phyloP scores from a whole-genome alignment of 2,797 vertebrate species.

The Ctenochaetus hawaiiensis region DNA sequence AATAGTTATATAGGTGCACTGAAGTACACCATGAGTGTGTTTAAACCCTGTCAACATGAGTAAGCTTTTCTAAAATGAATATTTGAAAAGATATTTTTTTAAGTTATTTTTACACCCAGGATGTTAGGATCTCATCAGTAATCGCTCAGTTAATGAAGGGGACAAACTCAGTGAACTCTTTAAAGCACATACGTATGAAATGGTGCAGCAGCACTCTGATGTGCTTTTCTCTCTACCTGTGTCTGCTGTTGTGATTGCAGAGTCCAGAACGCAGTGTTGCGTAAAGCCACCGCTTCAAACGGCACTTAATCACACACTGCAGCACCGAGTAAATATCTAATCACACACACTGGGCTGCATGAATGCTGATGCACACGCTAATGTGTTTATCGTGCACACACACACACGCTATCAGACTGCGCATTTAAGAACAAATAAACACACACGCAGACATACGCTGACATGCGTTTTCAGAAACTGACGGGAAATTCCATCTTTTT shows the following conservation, averaged over 20 bases:
- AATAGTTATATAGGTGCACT: background rate
- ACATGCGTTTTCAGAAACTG: slow-evolving; percentile 53
- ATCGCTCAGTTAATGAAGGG: slow-evolving; percentile 27
- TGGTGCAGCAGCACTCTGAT: slow-evolving; percentile 30
- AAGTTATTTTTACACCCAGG: slow-evolving; percentile 6
- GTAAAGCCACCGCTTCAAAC: slow-evolving; percentile 73
- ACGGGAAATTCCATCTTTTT: slow-evolving; percentile 69
- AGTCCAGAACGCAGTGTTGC: slow-evolving; percentile 65
- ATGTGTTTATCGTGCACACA: slow-evolving; percentile 64
- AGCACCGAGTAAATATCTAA: slow-evolving; percentile 78
- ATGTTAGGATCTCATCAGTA: slow-evolving; percentile 29
- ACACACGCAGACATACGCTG: slow-evolving; percentile 2
- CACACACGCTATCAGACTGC: slow-evolving; percentile 5
- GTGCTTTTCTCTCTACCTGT: slow-evolving; percentile 45
- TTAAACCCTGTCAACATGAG: slow-evolving; percentile 5
- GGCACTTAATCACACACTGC: slow-evolving; percentile 81
- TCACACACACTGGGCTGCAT: slow-evolving; percentile 72
- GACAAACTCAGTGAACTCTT: slow-evolving; percentile 27
- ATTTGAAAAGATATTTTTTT: background rate
- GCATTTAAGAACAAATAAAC: slow-evolving; percentile 16
- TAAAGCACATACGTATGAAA: slow-evolving; percentile 30
- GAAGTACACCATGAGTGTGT: background rate
- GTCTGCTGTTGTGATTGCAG: slow-evolving; percentile 58
- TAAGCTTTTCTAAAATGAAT: background rate
- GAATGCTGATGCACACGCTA: slow-evolving; percentile 73